Evolutionary conservation across 2,888 invertebrate genomes (phyloP).

Genomic region (Nephrotoma flavescens): DNA sequence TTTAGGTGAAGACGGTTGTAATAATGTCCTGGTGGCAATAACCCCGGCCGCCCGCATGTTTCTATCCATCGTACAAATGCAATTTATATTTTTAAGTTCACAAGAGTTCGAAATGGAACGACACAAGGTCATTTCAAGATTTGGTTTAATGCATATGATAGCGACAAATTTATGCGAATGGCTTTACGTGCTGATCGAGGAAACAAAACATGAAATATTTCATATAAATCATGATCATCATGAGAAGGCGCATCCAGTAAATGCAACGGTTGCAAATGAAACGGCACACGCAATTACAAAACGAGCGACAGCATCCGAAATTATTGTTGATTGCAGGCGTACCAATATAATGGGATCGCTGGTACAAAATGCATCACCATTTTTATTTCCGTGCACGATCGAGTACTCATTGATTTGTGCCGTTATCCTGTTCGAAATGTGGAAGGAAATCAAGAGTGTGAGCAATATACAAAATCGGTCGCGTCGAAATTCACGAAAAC

Average conservation of each 20-base stretch:
- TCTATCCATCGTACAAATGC: conserved; percentile 71
- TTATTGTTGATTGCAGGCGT: conserved; percentile 31
- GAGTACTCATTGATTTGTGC: conserved; percentile 76
- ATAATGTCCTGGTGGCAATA: conserved; percentile 43
- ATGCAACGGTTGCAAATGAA: not conserved
- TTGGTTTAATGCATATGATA: conserved; percentile 82
- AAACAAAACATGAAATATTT: conserved; percentile 66
- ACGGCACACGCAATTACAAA: conserved; percentile 8
- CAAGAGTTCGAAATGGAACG: conserved; percentile 44
- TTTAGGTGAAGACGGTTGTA: conserved; percentile 35
- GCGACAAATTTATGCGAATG: conserved; percentile 80
- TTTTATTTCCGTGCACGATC: conserved; percentile 67
- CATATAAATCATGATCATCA: conserved; percentile 36
- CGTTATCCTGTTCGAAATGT: conserved; percentile 69
- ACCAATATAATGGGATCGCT: conserved; percentile 45
- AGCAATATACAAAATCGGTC: conserved; percentile 14
- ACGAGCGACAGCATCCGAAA: conserved; percentile 11
- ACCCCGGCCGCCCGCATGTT: conserved; percentile 61
- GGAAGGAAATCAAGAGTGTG: conserved; percentile 50
- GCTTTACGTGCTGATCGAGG: conserved; percentile 65
- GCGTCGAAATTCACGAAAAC: conserved; percentile 7
- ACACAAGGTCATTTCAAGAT: conserved; percentile 51
- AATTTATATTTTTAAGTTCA: conserved; percentile 76
- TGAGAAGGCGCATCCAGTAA: not conserved
- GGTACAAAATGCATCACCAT: conserved; percentile 47